Conservation (phyloP, 2,888 invertebrate genomes). For the Eupithecia tripunctaria region DNA sequence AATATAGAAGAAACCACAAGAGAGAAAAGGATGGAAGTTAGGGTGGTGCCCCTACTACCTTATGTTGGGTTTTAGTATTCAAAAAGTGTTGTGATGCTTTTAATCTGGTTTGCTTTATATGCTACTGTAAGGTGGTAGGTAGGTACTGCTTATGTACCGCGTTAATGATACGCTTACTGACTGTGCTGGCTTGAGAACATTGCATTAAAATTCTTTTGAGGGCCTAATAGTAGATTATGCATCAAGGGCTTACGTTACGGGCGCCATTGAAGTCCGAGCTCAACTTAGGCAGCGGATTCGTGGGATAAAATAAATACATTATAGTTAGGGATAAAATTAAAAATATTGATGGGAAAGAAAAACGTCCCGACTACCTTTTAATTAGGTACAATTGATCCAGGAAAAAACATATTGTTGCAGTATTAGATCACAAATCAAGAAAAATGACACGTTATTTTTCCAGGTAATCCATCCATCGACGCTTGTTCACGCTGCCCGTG, state of each 20-base stretch:
- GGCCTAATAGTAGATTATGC: not conserved
- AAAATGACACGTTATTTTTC: too few relatives aligned
- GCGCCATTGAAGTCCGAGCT: not conserved
- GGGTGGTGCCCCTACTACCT: slow-evolving; percentile 62
- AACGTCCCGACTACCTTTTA: too few relatives aligned
- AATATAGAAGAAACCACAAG: not conserved
- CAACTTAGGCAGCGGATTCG: not conserved
- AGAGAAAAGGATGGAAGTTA: not conserved
- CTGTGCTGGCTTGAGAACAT: slow-evolving; percentile 35
- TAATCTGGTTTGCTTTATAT: slow-evolving; percentile 73
- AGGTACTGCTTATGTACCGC: slow-evolving; percentile 41
- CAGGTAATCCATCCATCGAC: too few relatives aligned
- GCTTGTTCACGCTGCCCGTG: too few relatives aligned
- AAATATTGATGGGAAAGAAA: too few relatives aligned
- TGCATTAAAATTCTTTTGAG: slow-evolving; percentile 24
- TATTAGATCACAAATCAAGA: too few relatives aligned
- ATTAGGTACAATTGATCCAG: too few relatives aligned
- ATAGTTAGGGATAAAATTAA: too few relatives aligned
- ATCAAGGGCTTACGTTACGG: not conserved
- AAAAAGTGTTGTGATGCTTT: slow-evolving; percentile 64
- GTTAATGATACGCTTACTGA: slow-evolving; percentile 44
- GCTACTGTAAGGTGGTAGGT: slow-evolving; percentile 38
- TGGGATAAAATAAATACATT: too few relatives aligned
- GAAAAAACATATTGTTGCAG: too few relatives aligned
- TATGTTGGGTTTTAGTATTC: slow-evolving; percentile 50